phyloP scores from a whole-genome alignment of 2,888 invertebrate genomes.

The Schrankia costaestrigalis region DNA sequence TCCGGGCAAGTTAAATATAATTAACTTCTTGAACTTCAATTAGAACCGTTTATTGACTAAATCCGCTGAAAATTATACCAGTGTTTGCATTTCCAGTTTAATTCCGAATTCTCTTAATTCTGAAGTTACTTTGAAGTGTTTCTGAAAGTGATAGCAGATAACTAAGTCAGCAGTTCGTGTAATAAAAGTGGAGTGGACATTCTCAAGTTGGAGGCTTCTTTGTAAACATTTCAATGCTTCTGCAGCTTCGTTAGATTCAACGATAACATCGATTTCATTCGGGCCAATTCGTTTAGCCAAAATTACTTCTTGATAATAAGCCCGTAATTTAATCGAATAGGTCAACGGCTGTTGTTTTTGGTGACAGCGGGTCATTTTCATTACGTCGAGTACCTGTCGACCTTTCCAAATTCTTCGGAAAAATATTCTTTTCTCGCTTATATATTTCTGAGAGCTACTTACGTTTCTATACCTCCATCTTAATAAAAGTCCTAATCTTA shows the following conservation, averaged over 20 bases:
- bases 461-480: conserved; percentile 18
- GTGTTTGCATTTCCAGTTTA: neutral
- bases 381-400: conserved; percentile 31
- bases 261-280: conserved; percentile 32
- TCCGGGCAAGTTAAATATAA: too few relatives aligned
- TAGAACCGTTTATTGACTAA: neutral
- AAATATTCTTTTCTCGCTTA: conserved; percentile 10
- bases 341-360: conserved; percentile 39
- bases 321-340: conserved; percentile 42
- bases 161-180: conserved; percentile 10
- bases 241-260: conserved; percentile 5
- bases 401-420: conserved; percentile 6
- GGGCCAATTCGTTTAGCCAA: conserved; percentile 33
- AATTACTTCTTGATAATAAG: conserved; percentile 41
- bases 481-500: conserved; percentile 32
- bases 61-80: neutral
- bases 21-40: too few relatives aligned
- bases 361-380: conserved; percentile 39
- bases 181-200: conserved; percentile 12
- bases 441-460: conserved; percentile 24
- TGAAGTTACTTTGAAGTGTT: conserved; percentile 1
- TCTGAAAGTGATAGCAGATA: conserved; percentile 11
- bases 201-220: conserved; percentile 11
- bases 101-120: neutral
- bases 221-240: conserved; percentile 29